Conservation (phyloP, 2,113 vertebrate genomes). For the Pomatostomus ruficeps region DNA sequence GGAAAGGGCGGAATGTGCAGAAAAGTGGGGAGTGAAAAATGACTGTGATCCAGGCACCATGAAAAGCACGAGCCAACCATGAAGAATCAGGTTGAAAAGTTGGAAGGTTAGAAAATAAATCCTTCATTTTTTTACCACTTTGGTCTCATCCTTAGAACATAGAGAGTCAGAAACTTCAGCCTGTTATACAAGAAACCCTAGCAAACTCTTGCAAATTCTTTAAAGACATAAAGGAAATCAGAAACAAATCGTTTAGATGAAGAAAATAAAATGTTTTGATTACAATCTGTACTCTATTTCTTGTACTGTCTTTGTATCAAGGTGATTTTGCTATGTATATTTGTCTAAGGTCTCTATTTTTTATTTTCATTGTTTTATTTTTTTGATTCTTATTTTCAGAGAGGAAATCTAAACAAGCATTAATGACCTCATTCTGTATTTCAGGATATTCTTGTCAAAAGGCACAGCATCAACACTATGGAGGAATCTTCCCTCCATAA, state of each 20-base stretch:
- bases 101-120: neutral
- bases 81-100: neutral
- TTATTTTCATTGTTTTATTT: neutral
- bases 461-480: neutral
- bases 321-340: neutral
- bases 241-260: neutral
- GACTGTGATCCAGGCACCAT: neutral
- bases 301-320: neutral
- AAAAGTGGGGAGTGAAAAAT: neutral
- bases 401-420: neutral
- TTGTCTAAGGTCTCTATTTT: neutral
- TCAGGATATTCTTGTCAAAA: neutral
- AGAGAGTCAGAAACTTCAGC: neutral
- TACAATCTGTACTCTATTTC: neutral
- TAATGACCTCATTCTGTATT: neutral
- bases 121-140: neutral
- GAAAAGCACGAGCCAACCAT: neutral
- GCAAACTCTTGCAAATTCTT: neutral
- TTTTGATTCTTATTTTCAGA: neutral
- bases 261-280: neutral
- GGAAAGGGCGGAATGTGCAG: neutral
- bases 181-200: neutral
- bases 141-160: neutral
- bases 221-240: neutral
- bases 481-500: neutral